A percentile compares a stretch with the other conserved stretches of the same genome.
phyloP scores from a whole-genome alignment of 2,888 invertebrate species.

The Alcis repandata region DNA sequence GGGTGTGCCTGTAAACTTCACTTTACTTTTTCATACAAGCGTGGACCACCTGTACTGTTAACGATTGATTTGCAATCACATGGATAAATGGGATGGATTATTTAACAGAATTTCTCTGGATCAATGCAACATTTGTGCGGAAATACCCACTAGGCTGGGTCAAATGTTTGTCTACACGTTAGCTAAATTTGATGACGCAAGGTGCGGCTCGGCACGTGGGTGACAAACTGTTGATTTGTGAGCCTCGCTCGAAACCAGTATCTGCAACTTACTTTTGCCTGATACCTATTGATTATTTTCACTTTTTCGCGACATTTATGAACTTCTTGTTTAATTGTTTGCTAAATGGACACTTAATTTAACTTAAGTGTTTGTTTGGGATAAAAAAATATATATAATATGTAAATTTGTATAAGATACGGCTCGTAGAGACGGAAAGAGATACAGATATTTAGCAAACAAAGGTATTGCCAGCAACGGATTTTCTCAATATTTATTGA shows the following conservation, averaged over 20 bases:
- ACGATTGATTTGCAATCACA: too few relatives aligned
- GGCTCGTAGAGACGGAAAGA: too few relatives aligned
- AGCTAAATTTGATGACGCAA: conserved; percentile 85
- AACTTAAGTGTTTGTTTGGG: too few relatives aligned
- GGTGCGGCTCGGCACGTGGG: conserved; percentile 77
- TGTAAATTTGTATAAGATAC: too few relatives aligned
- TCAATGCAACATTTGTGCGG: conserved; percentile 76
- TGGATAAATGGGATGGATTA: background rate
- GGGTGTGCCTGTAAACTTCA: too few relatives aligned
- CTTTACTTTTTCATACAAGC: too few relatives aligned
- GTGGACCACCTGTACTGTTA: too few relatives aligned
- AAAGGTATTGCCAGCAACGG: too few relatives aligned
- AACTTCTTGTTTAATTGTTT: background rate
- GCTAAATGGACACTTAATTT: too few relatives aligned
- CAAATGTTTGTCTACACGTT: conserved; percentile 82
- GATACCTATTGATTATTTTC: conserved; percentile 55
- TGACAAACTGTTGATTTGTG: conserved; percentile 80
- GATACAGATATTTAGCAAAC: too few relatives aligned
- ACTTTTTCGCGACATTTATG: background rate
- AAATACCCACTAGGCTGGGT: conserved; percentile 79
- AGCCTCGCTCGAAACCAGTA: conserved; percentile 65
- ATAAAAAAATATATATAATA: too few relatives aligned
- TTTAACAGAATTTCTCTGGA: conserved; percentile 47
- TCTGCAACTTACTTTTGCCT: conserved; percentile 58
- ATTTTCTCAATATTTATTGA: too few relatives aligned